A percentile compares a stretch with the other conserved stretches of the same genome.
Conservation (phyloP, 2,888 invertebrate genomes). For the Agrochola macilenta region DNA sequence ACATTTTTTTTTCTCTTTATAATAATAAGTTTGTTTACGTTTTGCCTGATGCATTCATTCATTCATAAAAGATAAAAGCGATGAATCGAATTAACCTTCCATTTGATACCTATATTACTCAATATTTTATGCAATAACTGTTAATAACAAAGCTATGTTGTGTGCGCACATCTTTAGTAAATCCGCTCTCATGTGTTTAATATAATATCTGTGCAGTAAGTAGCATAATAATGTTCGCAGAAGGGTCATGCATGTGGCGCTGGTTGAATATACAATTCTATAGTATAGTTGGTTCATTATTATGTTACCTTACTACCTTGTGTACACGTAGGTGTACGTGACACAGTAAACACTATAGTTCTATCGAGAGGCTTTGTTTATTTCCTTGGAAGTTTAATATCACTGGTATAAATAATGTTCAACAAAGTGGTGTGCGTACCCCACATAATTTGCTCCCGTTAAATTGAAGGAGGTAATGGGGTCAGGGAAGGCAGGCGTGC, state of each 20-base stretch:
- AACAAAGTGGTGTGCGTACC: conserved; percentile 55
- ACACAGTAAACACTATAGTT: conserved; percentile 31
- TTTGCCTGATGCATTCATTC: conserved; percentile 48
- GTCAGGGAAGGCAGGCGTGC: conserved; percentile 70
- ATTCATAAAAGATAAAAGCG: conserved; percentile 53
- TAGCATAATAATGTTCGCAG: conserved; percentile 29
- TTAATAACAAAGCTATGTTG: not conserved
- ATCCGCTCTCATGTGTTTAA: not conserved
- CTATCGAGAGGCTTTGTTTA: conserved; percentile 28
- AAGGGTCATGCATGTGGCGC: conserved; percentile 10
- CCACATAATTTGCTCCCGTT: conserved; percentile 63
- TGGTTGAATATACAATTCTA: conserved; percentile 13
- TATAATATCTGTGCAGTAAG: conserved; percentile 6
- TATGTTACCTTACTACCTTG: conserved; percentile 24
- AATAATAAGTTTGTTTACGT: conserved; percentile 42
- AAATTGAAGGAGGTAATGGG: conserved; percentile 66
- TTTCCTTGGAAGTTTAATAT: conserved; percentile 31
- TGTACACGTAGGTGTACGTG: conserved; percentile 24
- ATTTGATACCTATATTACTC: conserved; percentile 32
- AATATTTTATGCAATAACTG: conserved; percentile 37
- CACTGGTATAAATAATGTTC: conserved; percentile 41
- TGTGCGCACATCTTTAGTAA: not conserved
- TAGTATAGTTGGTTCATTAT: conserved; percentile 8
- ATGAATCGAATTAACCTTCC: conserved; percentile 37
- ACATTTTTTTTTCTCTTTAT: too few relatives aligned